These are phyloP conservation scores for Origma solitaria DNA, from an alignment of 2,113 vertebrate species.

Conservation along the genomic window DNA sequence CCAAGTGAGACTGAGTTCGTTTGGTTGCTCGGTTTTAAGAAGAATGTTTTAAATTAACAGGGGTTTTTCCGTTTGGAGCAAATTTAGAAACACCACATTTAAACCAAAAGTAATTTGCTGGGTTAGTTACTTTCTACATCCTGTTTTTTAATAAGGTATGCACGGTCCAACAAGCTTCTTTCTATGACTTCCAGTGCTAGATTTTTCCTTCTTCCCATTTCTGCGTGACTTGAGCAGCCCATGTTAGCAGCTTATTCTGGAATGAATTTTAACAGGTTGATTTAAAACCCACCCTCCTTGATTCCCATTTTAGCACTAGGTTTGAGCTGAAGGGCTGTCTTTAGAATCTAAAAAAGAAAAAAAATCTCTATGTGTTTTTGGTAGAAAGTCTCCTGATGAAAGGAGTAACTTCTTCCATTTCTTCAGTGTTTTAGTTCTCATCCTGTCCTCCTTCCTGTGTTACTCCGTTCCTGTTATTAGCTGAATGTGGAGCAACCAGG, in stretches of 20 bases:
- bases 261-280: background rate
- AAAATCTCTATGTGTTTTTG: background rate
- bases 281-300: background rate
- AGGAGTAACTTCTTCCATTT: background rate
- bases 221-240: background rate
- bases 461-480: background rate
- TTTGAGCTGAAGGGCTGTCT: background rate
- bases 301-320: background rate
- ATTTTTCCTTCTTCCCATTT: background rate
- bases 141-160: background rate
- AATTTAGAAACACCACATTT: background rate
- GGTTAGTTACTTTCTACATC: background rate
- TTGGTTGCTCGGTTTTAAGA: background rate
- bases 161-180: background rate
- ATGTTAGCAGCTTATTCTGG: background rate
- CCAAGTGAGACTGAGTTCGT: background rate
- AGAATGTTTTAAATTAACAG: background rate
- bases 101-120: slow-evolving; percentile 13
- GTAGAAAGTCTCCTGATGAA: background rate
- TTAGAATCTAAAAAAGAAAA: background rate
- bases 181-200: background rate
- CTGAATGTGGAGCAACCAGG: background rate
- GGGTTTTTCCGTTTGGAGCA: background rate
- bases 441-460: background rate
- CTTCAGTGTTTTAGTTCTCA: background rate